phyloP scores from a whole-genome alignment of 2,888 invertebrate genomes.

The Cerastis leucographa region DNA sequence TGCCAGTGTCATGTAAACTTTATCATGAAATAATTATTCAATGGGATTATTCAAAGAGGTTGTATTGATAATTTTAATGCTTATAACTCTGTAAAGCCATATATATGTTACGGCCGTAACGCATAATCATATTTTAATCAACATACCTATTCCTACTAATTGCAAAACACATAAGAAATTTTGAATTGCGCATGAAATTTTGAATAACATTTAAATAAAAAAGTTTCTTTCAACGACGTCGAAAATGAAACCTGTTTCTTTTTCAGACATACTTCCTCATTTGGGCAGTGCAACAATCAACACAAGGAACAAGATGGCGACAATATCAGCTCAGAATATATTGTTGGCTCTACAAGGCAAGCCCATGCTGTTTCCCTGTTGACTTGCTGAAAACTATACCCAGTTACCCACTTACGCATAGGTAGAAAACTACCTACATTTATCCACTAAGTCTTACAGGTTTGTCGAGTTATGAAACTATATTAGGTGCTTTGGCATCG shows the following conservation, averaged over 20 bases:
- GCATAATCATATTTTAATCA: too few relatives aligned
- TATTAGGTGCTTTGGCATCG: not conserved
- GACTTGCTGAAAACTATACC: constrained; percentile 9
- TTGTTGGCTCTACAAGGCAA: constrained; percentile 93
- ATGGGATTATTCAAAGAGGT: too few relatives aligned
- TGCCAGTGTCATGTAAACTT: not conserved
- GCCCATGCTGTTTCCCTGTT: constrained; percentile 81
- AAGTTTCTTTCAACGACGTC: not conserved
- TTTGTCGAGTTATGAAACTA: constrained; percentile 17
- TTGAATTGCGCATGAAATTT: too few relatives aligned
- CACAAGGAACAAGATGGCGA: constrained; percentile 94
- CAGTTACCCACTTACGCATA: not conserved
- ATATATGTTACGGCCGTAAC: too few relatives aligned
- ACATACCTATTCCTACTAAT: too few relatives aligned
- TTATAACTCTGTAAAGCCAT: too few relatives aligned
- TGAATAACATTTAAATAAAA: not conserved
- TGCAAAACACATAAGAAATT: too few relatives aligned
- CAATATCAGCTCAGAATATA: constrained; percentile 94
- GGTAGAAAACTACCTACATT: not conserved
- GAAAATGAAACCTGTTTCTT: constrained; percentile 11
- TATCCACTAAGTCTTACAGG: not conserved
- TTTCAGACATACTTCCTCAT: constrained; percentile 95
- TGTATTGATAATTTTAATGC: too few relatives aligned
- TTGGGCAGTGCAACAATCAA: constrained; percentile 95
- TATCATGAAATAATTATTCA: too few relatives aligned